Percentiles rank a stretch among this genome's conserved stretches.
phyloP scores from a whole-genome alignment of 2,113 vertebrate genomes.

The Caloenas nicobarica region DNA sequence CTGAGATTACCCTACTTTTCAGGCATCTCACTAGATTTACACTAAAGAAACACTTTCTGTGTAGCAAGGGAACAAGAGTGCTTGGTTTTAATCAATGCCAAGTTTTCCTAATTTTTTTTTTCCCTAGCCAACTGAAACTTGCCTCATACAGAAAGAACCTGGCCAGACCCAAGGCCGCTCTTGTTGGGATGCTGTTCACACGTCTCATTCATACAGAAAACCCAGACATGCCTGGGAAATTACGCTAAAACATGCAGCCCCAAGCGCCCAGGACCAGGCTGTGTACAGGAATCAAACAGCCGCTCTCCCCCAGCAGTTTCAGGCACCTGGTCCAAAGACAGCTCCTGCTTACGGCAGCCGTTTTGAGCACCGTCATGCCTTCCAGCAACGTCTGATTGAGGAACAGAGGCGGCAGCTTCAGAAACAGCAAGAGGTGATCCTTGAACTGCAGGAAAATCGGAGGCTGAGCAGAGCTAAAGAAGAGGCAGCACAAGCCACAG shows the following conservation, averaged over 20 bases:
- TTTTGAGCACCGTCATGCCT: conserved; percentile 75
- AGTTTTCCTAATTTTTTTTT: background rate
- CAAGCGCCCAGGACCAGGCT: conserved; percentile 48
- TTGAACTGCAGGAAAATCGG: conserved; percentile 78
- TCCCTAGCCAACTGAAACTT: background rate
- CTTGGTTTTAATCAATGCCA: background rate
- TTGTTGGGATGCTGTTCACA: background rate
- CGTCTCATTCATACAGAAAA: background rate
- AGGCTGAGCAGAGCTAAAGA: conserved; percentile 66
- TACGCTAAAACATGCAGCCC: conserved; percentile 58
- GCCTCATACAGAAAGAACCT: background rate
- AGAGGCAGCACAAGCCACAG: conserved; percentile 54
- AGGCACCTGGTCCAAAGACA: background rate
- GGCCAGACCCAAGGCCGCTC: background rate
- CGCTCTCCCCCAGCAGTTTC: background rate
- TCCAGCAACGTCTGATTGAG: conserved; percentile 84
- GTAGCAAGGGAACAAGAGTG: background rate
- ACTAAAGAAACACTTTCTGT: background rate
- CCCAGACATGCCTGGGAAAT: conserved; percentile 74
- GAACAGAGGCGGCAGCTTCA: conserved; percentile 85
- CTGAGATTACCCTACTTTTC: background rate
- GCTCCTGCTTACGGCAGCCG: conserved; percentile 23
- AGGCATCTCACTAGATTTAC: background rate
- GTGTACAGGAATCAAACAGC: background rate
- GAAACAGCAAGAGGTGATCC: conserved; percentile 86